Evolutionary conservation across 1,140 invertebrate genomes (phyloP).

Genomic region (Drosophila equinoxialis): DNA sequence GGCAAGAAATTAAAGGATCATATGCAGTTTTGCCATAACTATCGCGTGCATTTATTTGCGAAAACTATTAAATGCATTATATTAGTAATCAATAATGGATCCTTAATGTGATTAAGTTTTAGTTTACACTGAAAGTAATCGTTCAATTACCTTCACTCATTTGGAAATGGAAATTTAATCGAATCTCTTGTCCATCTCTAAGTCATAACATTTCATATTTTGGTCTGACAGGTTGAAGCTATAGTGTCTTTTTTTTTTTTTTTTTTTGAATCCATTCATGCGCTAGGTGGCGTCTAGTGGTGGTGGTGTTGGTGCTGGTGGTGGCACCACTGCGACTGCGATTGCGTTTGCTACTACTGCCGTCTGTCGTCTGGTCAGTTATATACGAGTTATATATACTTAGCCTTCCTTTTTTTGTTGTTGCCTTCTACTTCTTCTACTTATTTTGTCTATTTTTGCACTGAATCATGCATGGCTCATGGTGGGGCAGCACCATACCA

Average conservation of each 20-base stretch:
- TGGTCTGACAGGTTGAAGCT: slow-evolving; percentile 69
- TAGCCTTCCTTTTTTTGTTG: slow-evolving; percentile 26
- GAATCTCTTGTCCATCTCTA: slow-evolving; percentile 3
- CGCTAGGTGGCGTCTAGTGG: slow-evolving; percentile 71
- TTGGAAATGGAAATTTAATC: not conserved
- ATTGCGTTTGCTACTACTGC: slow-evolving; percentile 7
- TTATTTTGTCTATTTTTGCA: slow-evolving; percentile 62
- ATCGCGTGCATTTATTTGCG: too few species aligned
- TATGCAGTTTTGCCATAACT: too few species aligned
- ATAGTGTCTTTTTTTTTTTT: not conserved
- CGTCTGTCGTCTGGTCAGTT: slow-evolving; percentile 49
- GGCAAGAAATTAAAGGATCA: too few species aligned
- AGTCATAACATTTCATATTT: slow-evolving; percentile 33
- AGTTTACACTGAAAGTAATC: not conserved
- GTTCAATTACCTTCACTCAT: not conserved
- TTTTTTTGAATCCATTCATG: slow-evolving; percentile 41
- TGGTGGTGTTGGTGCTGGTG: not conserved
- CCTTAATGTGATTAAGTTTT: too few species aligned
- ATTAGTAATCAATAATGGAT: too few species aligned
- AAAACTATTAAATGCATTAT: too few species aligned
- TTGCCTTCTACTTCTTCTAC: slow-evolving; percentile 14
- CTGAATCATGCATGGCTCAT: slow-evolving; percentile 62
- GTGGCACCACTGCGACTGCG: slow-evolving; percentile 5
- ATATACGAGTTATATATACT: slow-evolving; percentile 43
- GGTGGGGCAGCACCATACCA: not conserved